Evolutionary conservation across 2,113 vertebrate species (phyloP).

Genomic region (Anser cygnoides): DNA sequence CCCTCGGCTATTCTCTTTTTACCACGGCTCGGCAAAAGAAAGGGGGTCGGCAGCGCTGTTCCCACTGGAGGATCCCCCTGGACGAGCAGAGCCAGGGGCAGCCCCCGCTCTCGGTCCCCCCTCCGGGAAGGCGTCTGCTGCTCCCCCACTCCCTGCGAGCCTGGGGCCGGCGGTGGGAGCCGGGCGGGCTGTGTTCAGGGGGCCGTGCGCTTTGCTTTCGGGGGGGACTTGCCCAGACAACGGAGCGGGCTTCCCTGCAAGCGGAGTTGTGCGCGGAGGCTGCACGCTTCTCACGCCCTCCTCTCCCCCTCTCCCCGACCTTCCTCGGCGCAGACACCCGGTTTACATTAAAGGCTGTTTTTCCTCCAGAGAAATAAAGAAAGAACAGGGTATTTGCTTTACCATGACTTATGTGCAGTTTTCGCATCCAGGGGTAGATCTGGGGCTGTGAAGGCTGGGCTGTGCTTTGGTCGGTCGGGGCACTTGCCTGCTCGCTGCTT

Average conservation of each 20-base stretch:
- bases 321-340: slow-evolving; percentile 49
- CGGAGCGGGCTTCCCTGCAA: not conserved
- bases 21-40: slow-evolving; percentile 49
- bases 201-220: not conserved
- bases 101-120: slow-evolving; percentile 1
- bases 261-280: not conserved
- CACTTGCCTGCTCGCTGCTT: slow-evolving; percentile 89
- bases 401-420: slow-evolving; percentile 99
- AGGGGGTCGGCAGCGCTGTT: slow-evolving; percentile 61
- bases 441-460: slow-evolving; percentile 90
- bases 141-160: slow-evolving; percentile 11
- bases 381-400: slow-evolving; percentile 78
- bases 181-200: not conserved
- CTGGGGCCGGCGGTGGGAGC: not conserved
- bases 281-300: slow-evolving; percentile 53
- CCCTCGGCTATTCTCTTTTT: slow-evolving; percentile 65
- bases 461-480: slow-evolving; percentile 88
- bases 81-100: slow-evolving; percentile 39
- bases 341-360: slow-evolving; percentile 58
- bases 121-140: slow-evolving; percentile 42
- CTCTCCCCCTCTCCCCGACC: slow-evolving; percentile 44
- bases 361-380: slow-evolving; percentile 71
- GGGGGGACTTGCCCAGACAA: not conserved
- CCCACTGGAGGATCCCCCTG: slow-evolving; percentile 30
- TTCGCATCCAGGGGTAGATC: slow-evolving; percentile 99